Base-by-base conservation (phyloP, 2,797 vertebrate species). In the Etheostoma perlongum region DNA sequence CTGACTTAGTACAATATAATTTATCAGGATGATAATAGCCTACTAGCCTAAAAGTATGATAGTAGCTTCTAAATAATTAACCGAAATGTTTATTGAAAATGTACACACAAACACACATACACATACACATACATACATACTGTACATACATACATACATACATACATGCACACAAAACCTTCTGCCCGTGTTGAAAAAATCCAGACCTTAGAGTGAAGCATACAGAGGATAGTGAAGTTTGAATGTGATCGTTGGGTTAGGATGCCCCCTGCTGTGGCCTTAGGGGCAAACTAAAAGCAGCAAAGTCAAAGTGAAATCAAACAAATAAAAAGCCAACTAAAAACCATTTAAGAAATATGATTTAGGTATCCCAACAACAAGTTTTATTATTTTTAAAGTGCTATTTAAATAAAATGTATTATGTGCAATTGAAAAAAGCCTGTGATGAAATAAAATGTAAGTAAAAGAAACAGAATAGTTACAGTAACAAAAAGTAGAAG, bases 251-350 rank as follows among this genome's bases (percentile, higher is more conserved):
- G 74, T 92, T 89, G 78, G 72, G 85, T 86, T 89, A 93, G 88
- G 85, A 83, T 86, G 90, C 94, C 93, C 93, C 83, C 94, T 95
- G 84, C 90, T 94, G 94, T 89, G 75, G 30, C 55, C 36, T 80
- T 25, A 18, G 11, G 47, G 47, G 15, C 6, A 54, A 64, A 49
- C n/a, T 33, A 3, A 12, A 60, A 15, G 59, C 21, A 25, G 13
- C n/a, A 42, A 62, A 40, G 11, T 59, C n/a, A 42, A 59, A 33
- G 7, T 55, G 13, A 68, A 55, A 77, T 47, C 12, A 18, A 70
- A 51, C 3, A 19, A 47, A 42, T 27, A 2, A 55, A 49, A 47
- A 19, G 10, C 1, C 14, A 59, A 48, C 2, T 1, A 4, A 12
- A 46, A 44, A 9, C 30, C 2, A 13, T 33, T 18, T 23, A 21